Percentiles rank a stretch among this genome's conserved stretches.
Evolutionary conservation across 2,113 vertebrate species (phyloP).

Genomic region (Merops nubicus): DNA sequence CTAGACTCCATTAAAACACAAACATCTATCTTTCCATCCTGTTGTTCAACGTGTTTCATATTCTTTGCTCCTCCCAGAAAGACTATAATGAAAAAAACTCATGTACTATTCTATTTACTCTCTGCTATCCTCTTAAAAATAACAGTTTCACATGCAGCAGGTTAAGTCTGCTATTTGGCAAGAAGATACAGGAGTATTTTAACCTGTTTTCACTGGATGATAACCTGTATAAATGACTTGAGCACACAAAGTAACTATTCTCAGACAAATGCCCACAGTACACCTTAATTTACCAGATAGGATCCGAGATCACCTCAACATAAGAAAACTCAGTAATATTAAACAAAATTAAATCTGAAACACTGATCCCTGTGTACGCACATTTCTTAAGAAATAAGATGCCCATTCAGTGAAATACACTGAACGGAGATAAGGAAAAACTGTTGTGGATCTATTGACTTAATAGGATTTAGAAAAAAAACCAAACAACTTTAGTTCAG

Average conservation of each 20-base stretch:
- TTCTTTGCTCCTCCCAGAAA: neutral
- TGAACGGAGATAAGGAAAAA: neutral
- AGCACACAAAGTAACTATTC: neutral
- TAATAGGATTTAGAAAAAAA: neutral
- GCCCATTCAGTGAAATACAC: neutral
- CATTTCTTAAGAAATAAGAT: neutral
- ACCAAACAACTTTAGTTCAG: neutral
- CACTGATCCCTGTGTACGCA: neutral
- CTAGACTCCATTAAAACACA: neutral
- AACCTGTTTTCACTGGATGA: neutral
- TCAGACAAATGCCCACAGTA: neutral
- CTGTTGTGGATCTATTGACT: neutral
- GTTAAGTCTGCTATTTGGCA: neutral
- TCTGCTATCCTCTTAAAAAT: neutral
- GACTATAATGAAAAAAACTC: too few relatives aligned
- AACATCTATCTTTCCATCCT: neutral
- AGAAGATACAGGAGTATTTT: neutral
- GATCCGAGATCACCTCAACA: neutral
- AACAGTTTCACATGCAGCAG: neutral
- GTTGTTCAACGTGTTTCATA: neutral
- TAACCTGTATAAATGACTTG: neutral
- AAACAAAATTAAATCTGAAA: neutral
- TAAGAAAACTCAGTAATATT: neutral
- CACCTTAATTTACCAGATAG: neutral
- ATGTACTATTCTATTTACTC: neutral